These are phyloP conservation scores for Sturnira hondurensis DNA, from an alignment of 2,113 vertebrate species.

Conservation along the genomic window DNA sequence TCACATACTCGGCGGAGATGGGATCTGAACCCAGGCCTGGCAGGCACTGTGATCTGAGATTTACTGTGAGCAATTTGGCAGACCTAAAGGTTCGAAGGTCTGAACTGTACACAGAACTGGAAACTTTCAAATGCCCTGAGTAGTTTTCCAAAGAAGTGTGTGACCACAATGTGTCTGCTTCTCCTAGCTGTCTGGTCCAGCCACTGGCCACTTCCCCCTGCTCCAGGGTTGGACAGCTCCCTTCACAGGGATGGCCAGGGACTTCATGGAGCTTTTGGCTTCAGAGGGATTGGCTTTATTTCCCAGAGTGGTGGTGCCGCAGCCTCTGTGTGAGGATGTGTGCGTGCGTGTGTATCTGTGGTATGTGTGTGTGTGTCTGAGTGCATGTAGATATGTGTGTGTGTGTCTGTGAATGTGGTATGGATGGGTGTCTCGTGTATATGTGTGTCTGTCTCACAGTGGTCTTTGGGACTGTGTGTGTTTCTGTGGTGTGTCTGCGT, in stretches of 20 bases:
- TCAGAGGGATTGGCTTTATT: not conserved
- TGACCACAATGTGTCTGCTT: not conserved
- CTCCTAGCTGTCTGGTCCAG: not conserved
- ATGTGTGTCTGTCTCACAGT: not conserved
- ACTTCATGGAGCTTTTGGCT: not conserved
- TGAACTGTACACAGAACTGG: not conserved
- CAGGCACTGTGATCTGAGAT: not conserved
- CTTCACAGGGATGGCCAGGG: accelerated
- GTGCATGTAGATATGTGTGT: not conserved
- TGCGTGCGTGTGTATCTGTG: not conserved
- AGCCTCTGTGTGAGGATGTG: not conserved
- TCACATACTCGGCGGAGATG: not conserved
- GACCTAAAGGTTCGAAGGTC: not conserved
- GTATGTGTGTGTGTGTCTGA: not conserved
- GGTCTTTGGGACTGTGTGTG: not conserved
- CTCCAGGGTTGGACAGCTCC: not conserved
- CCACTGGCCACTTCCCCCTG: not conserved
- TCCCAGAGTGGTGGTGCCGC: not conserved
- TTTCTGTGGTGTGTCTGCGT: not conserved
- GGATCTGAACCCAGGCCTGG: not conserved
- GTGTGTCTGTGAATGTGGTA: too few species aligned
- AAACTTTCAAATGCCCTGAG: not conserved
- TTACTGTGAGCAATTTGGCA: not conserved
- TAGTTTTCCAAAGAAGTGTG: not conserved
- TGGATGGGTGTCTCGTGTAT: not conserved